Conservation (phyloP, 2,113 vertebrate genomes). For the Mormyrus iriodes region DNA sequence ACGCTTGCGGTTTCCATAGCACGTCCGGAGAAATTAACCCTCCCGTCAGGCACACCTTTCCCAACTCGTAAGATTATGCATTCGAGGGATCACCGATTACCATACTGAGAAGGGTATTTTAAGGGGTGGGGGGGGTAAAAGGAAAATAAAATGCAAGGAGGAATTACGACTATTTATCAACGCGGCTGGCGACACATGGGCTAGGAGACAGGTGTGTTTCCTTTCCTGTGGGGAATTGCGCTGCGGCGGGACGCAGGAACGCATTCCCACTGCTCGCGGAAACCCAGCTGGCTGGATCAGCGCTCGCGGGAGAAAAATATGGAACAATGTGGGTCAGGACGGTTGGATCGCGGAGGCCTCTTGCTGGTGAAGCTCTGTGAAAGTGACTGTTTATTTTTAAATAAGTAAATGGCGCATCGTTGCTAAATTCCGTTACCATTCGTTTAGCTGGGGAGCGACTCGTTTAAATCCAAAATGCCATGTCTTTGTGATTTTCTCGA, state of each 20-base stretch:
- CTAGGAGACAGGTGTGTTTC: slow-evolving; percentile 38
- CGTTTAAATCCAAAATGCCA: neutral
- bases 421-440: neutral
- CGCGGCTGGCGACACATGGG: slow-evolving; percentile 4
- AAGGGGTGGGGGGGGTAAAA: neutral
- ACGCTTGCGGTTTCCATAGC: neutral
- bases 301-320: neutral
- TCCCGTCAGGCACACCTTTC: neutral
- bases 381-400: neutral
- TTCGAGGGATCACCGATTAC: neutral
- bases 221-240: slow-evolving; percentile 43
- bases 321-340: neutral
- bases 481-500: neutral
- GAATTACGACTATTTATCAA: slow-evolving; percentile 26
- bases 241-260: slow-evolving; percentile 31
- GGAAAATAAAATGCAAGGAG: slow-evolving; percentile 17
- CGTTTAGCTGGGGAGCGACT: neutral
- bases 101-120: slow-evolving; percentile 4
- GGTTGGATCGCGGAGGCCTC: neutral
- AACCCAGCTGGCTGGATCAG: slow-evolving; percentile 23
- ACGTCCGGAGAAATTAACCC: neutral
- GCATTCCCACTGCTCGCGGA: slow-evolving; percentile 37
- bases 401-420: neutral
- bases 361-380: neutral
- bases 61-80: neutral